Percentiles rank a stretch among this genome's conserved stretches.
phyloP scores from a whole-genome alignment of 1,140 invertebrate species.

The Ladona fulva region DNA sequence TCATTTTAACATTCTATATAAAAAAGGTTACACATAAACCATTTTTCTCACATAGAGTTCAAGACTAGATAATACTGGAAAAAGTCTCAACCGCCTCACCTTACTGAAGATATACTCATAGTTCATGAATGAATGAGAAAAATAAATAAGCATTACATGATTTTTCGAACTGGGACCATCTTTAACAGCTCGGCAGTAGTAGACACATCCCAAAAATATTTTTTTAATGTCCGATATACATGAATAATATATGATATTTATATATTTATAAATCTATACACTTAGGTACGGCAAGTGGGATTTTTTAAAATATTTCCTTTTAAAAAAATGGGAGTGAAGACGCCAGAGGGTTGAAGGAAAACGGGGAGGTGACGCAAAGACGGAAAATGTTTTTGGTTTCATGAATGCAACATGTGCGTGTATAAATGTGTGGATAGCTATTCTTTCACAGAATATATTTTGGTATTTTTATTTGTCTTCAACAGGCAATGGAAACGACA shows the following conservation, averaged over 20 bases:
- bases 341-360: not conserved
- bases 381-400: too few species aligned
- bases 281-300: not conserved
- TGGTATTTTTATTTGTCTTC: too few species aligned
- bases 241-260: slow-evolving; percentile 9
- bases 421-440: too few species aligned
- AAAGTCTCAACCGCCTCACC: slow-evolving; percentile 1
- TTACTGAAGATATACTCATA: slow-evolving; percentile 7
- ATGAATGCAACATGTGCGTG: too few species aligned
- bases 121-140: slow-evolving; percentile 7
- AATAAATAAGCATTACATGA: slow-evolving; percentile 10
- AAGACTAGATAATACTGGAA: slow-evolving; percentile 10
- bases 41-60: not conserved
- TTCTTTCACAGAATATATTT: too few species aligned
- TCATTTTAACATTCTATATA: slow-evolving; percentile 5
- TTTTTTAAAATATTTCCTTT: not conserved
- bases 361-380: too few species aligned
- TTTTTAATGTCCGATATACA: slow-evolving; percentile 3
- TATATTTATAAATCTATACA: slow-evolving; percentile 11
- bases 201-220: slow-evolving; percentile 10
- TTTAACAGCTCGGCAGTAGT: not conserved
- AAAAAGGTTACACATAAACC: slow-evolving; percentile 10
- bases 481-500: too few species aligned
- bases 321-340: not conserved
- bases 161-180: not conserved